phyloP scores from a whole-genome alignment of 2,113 vertebrate species.

The Callocephalon fimbriatum region DNA sequence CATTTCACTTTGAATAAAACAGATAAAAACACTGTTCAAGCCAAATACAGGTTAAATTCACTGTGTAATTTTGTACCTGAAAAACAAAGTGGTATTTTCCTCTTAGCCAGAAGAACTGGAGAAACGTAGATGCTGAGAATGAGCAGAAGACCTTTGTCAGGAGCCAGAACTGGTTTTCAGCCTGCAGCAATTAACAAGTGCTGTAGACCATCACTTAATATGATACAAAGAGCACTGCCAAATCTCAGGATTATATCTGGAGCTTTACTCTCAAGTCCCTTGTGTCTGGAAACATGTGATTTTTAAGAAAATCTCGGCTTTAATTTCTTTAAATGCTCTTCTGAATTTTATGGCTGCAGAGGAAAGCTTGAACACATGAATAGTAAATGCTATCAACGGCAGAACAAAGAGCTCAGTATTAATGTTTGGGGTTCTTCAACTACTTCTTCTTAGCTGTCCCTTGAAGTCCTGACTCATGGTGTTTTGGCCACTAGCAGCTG shows the following conservation, averaged over 20 bases:
- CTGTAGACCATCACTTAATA: slow-evolving; percentile 64
- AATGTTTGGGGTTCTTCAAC: not conserved
- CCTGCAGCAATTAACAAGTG: slow-evolving; percentile 50
- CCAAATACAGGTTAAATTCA: not conserved
- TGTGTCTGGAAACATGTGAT: slow-evolving; percentile 30
- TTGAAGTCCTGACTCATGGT: not conserved
- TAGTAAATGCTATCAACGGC: not conserved
- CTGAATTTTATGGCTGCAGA: not conserved
- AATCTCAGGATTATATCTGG: slow-evolving; percentile 62
- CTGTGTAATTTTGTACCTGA: not conserved
- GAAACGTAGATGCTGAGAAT: not conserved
- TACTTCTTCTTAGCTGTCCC: not conserved
- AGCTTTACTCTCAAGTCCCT: slow-evolving; percentile 35
- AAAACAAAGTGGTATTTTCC: slow-evolving; percentile 16
- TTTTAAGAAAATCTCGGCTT: not conserved
- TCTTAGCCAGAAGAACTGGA: not conserved
- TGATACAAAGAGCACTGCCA: slow-evolving; percentile 43
- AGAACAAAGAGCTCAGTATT: not conserved
- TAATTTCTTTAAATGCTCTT: not conserved
- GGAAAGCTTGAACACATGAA: not conserved
- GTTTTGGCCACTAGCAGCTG: not conserved
- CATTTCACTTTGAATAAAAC: not conserved
- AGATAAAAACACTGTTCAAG: not conserved
- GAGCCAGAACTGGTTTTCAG: not conserved
- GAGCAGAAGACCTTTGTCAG: slow-evolving; percentile 17